Percentiles rank a stretch among this genome's conserved stretches.
These are phyloP conservation scores for Nothura maculosa DNA, from an alignment of 2,797 vertebrate species.

Conservation along the genomic window DNA sequence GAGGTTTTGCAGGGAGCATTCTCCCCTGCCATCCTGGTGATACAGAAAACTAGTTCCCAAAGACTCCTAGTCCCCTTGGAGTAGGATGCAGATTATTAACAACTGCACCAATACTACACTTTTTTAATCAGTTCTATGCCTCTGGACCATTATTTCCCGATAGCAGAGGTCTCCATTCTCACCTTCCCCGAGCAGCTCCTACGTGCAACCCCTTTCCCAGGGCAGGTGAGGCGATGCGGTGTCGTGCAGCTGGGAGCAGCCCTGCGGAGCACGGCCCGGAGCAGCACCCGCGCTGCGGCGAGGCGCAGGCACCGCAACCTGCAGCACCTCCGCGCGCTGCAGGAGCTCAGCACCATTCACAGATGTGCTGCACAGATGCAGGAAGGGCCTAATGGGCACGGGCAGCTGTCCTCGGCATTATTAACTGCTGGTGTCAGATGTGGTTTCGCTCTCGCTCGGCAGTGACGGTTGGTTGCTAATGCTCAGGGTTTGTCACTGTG, in stretches of 20 bases:
- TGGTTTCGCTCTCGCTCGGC: background rate
- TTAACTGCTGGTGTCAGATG: rapidly evolving
- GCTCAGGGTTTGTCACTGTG: background rate
- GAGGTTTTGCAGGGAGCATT: rapidly evolving
- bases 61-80: background rate
- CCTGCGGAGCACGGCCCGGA: background rate
- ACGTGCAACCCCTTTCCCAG: background rate
- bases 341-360: background rate
- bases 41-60: background rate
- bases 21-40: background rate
- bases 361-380: background rate
- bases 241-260: background rate
- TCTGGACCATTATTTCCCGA: background rate
- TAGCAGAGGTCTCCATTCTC: rapidly evolving
- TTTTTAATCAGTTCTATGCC: background rate
- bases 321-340: background rate
- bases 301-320: background rate
- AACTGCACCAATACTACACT: background rate
- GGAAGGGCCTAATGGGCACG: rapidly evolving
- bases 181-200: background rate
- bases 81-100: background rate
- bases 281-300: background rate
- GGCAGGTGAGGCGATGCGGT: background rate
- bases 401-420: background rate
- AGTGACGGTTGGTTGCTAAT: rapidly evolving